Base-by-base conservation (phyloP, 2,113 vertebrate species). In the Piaya cayana region DNA sequence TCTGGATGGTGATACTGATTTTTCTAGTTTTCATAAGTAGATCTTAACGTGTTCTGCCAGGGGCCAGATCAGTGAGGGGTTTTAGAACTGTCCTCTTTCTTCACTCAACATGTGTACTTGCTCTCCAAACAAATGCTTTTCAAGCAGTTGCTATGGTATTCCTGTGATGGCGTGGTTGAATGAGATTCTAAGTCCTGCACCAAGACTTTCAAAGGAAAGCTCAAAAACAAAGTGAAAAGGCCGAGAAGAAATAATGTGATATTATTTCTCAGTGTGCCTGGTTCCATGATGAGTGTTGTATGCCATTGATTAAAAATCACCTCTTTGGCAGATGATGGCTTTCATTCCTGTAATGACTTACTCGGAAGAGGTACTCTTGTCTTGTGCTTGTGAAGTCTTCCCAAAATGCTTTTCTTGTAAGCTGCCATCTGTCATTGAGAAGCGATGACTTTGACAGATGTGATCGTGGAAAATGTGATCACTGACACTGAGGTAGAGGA, bases 71-170 rank as follows among this genome's bases (percentile, higher is more conserved):
- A 85, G 70, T 43, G 47, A 68, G 79, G 88, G 63, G 70, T 85
- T 85, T 91, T 60, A 76, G 86, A 89, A 47, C 36, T 76, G 79
- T 34, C n/a, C 47, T 69, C 32, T 92, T 92, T 89, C 74, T 92
- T 87, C 34, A 55, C 25, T 87, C 8, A 49, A 71, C 75, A 49
- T n/a, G 45, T 59, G 68, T 80, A 25, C 20, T 88, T 82, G 85
- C 70, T 92, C 27, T 74, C 45, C 67, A 82, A 62, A 70, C 59
- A 32, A 92, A 69, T 67, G 80, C 86, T 90, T 86, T 93, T 88
- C 39, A 56, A 27, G 70, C 78, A 70, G 92, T 93, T 96, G 90
- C 95, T 80, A 78, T 90, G 91, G 86, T 78, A 52, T 67, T 93
- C 56, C 76, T 93, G 79, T 5, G 4, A 69, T 87, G 53, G 59